Evolutionary conservation across 2,888 invertebrate species (phyloP).

Genomic region (Epirrita christyi): DNA sequence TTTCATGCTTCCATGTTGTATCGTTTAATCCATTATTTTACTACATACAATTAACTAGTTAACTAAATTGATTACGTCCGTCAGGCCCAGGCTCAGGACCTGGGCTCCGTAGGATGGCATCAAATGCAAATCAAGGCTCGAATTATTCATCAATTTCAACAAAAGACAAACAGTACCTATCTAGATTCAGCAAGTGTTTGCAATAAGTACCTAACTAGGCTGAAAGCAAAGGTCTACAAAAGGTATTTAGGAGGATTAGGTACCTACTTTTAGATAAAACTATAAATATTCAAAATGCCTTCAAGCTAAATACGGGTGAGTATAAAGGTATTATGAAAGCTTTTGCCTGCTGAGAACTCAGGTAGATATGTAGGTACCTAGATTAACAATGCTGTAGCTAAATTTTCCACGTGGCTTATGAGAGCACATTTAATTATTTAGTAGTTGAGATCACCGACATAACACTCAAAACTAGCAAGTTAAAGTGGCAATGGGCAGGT

Average conservation of each 20-base stretch:
- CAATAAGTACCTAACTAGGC: slow-evolving; percentile 4
- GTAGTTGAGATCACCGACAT: no score
- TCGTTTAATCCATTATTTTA: slow-evolving; percentile 55
- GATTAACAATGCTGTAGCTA: not conserved
- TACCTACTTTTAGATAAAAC: slow-evolving; percentile 22
- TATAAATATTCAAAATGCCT: slow-evolving; percentile 12
- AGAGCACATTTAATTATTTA: not conserved
- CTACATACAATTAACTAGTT: slow-evolving; percentile 76
- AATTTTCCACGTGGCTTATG: not conserved
- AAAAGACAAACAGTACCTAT: slow-evolving; percentile 10
- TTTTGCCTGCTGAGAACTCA: not conserved
- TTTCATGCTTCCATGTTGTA: slow-evolving; percentile 37
- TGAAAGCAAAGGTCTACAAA: slow-evolving; percentile 13
- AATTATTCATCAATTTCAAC: slow-evolving; percentile 25
- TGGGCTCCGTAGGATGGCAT: slow-evolving; percentile 22
- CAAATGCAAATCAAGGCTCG: slow-evolving; percentile 20
- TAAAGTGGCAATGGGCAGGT: no score
- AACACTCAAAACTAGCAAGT: no score
- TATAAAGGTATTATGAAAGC: not conserved
- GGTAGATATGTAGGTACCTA: not conserved
- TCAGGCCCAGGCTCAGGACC: slow-evolving; percentile 37
- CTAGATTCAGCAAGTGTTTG: slow-evolving; percentile 6
- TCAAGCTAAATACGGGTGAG: no score
- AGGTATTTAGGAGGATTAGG: slow-evolving; percentile 17
- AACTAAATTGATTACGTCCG: slow-evolving; percentile 79